Evolutionary conservation across 2,113 vertebrate species (phyloP), one percentile per base, ranked within the genome.

Genomic region (Leiothrix lutea): DNA sequence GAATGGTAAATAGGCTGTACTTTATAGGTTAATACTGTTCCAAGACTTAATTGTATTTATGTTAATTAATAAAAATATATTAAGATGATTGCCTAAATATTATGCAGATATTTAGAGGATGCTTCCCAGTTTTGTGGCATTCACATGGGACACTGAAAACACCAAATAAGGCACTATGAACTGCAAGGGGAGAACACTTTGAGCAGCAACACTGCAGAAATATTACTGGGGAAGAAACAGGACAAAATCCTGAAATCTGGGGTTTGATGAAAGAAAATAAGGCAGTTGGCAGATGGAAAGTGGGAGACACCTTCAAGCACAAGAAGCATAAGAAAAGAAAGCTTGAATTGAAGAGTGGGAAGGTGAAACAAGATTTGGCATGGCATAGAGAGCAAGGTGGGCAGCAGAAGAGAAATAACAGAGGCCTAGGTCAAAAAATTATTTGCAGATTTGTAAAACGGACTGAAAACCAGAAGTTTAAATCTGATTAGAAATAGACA

Each of bases 221-320:
- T 80, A 94, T 40, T 80, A 88, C 60, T 62, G 62, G 47, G 35
- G 33, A 89, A 90, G 64, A 95, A 85, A 77, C 18, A 90, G 85
- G 75, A 90, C 44, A 77, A 82, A 90, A 82, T 78, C 38, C 56
- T 80, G 77, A 91, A 92, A 81, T 86, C 38, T 74, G 16, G n/a
- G 25, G 11, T 83, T 77, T 93, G 28, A 56, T 77, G 40, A 80
- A 90, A 80, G 45, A 73, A 86, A 84, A 88, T 5, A 57, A 58
- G 36, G 48, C 51, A 94, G n/a, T 22, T 89, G 86, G 78, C 93
- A 96, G 88, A 96, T 94, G 90, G 94, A 56, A 95, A 80, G 94
- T 94, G 79, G 91, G 94, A 93, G 88, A 96, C 12, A 88, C 80
- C 45, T 88, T 92, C 50, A 90, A 74, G 62, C 40, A 77, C 25